Base-by-base conservation (phyloP, 2,113 vertebrate genomes). In the Psittacula cyanocephala region DNA sequence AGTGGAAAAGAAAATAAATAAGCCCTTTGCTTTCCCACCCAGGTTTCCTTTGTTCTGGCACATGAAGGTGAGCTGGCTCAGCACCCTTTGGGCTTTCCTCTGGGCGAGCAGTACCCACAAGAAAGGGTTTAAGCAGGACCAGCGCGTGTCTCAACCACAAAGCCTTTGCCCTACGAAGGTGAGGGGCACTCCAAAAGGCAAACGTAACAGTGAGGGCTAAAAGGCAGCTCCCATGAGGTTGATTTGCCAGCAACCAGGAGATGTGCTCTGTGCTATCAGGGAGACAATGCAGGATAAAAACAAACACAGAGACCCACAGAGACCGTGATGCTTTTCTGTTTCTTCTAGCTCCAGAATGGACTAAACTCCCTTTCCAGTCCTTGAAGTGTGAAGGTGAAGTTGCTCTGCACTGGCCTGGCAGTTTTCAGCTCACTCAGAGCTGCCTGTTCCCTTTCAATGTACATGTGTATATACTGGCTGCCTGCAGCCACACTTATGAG, bases 1-100 rank as follows among this genome's bases (percentile, higher is more conserved):
- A 91, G 76, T 67, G 62, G 57, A 74, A 86, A 95, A 93, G 74
- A 67, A 80, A 87, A 96, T 82, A 82, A 85, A 85, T 75, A 89
- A 91, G 69, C 17, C 49, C 53, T 6, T 69, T 92, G 88, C 90
- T 87, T 93, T 96, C 53, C 88, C 81, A 39, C 12, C 20, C 86
- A 53, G 78, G 49, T 67, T 83, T 88, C 64, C 59, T 88, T 79
- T 71, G 50, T 39, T 80, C 53, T 85, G 46, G 53, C 33, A 43
- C 19, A 46, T 13, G 39, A 57, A 97, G 93, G 72, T 96, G 85
- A 93, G 81, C 27, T 85, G 88, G 69, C 78, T 89, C 77, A 37
- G 91, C 88, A 65, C 25, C 81, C 69, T 74, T 52, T 62, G 72
- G 59, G 53, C 86, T 88, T 47, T 69, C 6, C 29, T 72, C 8